Percentiles rank a stretch among this genome's conserved stretches.
Conservation (phyloP, 2,797 vertebrate species). For the Borostomias antarcticus region DNA sequence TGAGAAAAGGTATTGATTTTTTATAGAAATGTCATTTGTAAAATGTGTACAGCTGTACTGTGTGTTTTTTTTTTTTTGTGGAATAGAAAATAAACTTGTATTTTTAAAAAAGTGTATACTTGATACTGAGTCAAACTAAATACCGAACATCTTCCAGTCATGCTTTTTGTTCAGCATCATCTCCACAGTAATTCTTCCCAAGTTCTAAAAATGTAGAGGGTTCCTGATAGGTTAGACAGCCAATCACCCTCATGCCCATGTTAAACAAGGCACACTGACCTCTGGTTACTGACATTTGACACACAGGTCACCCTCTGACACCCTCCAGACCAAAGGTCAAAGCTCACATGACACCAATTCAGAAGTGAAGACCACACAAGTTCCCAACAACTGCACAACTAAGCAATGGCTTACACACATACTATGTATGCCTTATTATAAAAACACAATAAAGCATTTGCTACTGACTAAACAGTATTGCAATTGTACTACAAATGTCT, state of each 20-base stretch:
- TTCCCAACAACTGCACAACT: conserved; percentile 23
- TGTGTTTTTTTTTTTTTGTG: conserved; percentile 64
- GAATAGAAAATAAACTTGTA: conserved; percentile 77
- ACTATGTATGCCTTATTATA: conserved; percentile 26
- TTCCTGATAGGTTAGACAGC: neutral
- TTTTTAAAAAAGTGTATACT: conserved; percentile 70
- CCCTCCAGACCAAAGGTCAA: conserved; percentile 31
- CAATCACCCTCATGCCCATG: conserved; percentile 12
- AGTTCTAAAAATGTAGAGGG: neutral
- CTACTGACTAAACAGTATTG: neutral
- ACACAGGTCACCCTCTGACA: conserved; percentile 37
- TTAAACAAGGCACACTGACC: conserved; percentile 39
- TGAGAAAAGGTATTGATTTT: conserved; percentile 47
- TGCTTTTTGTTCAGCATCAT: neutral
- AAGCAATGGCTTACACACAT: conserved; percentile 26
- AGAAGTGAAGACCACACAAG: conserved; percentile 53
- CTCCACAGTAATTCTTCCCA: neutral
- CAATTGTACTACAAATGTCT: neutral
- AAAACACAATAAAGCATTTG: conserved; percentile 36
- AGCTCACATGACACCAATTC: conserved; percentile 17
- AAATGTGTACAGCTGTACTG: conserved; percentile 80
- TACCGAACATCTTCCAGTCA: neutral
- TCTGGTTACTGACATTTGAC: conserved; percentile 49
- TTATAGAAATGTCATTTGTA: conserved; percentile 69
- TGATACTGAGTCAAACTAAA: neutral